Percentiles rank a stretch among this genome's conserved stretches.
Conservation (phyloP, 2,797 vertebrate species). For the Spinus olivaceus region DNA sequence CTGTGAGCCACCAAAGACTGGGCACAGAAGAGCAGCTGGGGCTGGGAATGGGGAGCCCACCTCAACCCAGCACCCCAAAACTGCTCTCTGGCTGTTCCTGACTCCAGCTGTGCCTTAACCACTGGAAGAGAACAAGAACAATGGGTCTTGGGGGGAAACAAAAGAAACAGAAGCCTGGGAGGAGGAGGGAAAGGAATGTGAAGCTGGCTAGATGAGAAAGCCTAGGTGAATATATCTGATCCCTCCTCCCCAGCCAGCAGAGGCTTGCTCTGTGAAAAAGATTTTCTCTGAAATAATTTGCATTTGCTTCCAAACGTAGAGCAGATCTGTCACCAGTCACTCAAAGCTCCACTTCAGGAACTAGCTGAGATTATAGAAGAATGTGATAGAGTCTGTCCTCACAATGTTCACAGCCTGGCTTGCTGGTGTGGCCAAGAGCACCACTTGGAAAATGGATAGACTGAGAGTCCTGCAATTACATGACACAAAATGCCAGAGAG, state of each 20-base stretch:
- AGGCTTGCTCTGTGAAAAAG: slow-evolving; percentile 44
- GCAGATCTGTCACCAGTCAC: slow-evolving; percentile 38
- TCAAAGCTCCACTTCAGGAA: neutral
- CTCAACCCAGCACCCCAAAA: neutral
- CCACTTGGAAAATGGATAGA: neutral
- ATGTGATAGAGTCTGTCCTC: neutral
- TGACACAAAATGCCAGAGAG: neutral
- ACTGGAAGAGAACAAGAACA: neutral
- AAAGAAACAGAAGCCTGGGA: slow-evolving; percentile 21
- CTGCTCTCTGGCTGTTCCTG: neutral
- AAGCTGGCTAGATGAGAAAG: slow-evolving; percentile 46
- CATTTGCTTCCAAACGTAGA: slow-evolving; percentile 33
- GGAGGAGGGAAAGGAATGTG: slow-evolving; percentile 31
- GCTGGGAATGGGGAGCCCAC: neutral
- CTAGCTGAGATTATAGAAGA: neutral
- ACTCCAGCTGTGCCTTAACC: neutral
- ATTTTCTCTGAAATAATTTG: slow-evolving; percentile 47
- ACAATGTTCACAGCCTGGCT: neutral
- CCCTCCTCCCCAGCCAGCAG: slow-evolving; percentile 32
- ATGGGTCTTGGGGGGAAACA: neutral
- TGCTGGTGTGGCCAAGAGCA: neutral
- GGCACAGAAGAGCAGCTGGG: neutral
- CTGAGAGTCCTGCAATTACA: no score
- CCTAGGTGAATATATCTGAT: slow-evolving; percentile 55
- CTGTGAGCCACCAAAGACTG: neutral